Base-by-base conservation (phyloP, 2,797 vertebrate genomes). In the Podarcis siculus region DNA sequence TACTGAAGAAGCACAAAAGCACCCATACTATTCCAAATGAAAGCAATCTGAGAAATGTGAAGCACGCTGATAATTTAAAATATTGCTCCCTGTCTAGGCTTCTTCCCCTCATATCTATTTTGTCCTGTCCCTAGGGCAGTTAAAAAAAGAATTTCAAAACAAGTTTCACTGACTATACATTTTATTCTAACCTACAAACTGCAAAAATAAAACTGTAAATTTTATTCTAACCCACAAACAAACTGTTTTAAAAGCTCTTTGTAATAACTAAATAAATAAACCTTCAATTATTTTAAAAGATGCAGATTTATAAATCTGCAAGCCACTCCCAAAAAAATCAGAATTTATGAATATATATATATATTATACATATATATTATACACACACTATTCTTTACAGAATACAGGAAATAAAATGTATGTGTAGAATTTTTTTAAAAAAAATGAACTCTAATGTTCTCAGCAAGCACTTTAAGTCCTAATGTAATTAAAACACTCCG, bases 401-500 rank as follows among this genome's bases (percentile, higher is more conserved):
- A 23, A 5, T 72, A 49, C 12, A 72, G 15, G 13, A 30, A 75
- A 37, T 30, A 37, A 64, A 17, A 61, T 76, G 5, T 5, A 45
- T 45, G 1, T 45, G 37, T 3, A 55, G 35, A 91, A 96, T 96
- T 71, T 95, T 92, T 55, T 15, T 3, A 1, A 12, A 49, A 90
- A 39, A 94, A 89, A 82, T 91, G 93, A 95, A 96, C 95, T 96
- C 91, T 89, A 95, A 95, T 95, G 94, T 96, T 95, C 95, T 96
- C 94, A 94, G 91, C 94, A 95, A 96, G 96, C 94, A 93, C 91
- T 94, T 94, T 92, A 32, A 95, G 93, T 94, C 94, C 93, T 95
- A 95, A 94, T 95, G 93, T 97, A 97, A 97, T 97, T 97, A 97
- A 97, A 97, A 97, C 95, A 95, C 95, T 94, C 96, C 95, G 95